A percentile compares a stretch with the other conserved stretches of the same genome.
Conservation (phyloP, 2,888 invertebrate genomes). For the Halictus quadricinctus region DNA sequence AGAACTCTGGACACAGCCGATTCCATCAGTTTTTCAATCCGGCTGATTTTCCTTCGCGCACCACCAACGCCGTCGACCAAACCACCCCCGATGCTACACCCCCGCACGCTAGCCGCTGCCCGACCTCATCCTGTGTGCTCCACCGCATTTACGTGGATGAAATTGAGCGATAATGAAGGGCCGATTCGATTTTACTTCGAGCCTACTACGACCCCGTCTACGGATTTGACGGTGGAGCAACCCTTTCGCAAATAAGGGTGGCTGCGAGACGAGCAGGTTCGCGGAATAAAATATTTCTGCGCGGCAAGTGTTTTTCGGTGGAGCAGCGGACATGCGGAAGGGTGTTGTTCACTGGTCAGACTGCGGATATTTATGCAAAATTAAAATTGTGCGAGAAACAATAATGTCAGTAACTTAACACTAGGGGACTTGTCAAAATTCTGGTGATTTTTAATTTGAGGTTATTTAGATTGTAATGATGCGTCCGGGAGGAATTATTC, state of each 20-base stretch:
- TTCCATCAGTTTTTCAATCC: conserved; percentile 64
- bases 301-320: background rate
- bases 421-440: too few species aligned
- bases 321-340: background rate
- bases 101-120: background rate
- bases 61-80: background rate
- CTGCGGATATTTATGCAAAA: background rate
- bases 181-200: conserved; percentile 53
- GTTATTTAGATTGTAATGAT: too few species aligned
- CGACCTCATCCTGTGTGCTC: background rate
- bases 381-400: too few species aligned
- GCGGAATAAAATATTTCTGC: background rate
- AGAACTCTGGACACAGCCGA: conserved; percentile 53
- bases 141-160: conserved; percentile 50
- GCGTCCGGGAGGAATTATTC: too few species aligned
- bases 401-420: too few species aligned
- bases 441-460: too few species aligned
- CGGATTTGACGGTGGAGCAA: background rate
- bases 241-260: background rate
- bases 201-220: conserved; percentile 10
- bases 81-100: background rate
- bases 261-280: background rate
- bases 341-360: background rate
- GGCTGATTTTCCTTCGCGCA: conserved; percentile 61
- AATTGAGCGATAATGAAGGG: conserved; percentile 54